Percentiles rank a stretch among this genome's conserved stretches.
Conservation (phyloP, 2,888 invertebrate species). For the Drosophila kambysellisi region DNA sequence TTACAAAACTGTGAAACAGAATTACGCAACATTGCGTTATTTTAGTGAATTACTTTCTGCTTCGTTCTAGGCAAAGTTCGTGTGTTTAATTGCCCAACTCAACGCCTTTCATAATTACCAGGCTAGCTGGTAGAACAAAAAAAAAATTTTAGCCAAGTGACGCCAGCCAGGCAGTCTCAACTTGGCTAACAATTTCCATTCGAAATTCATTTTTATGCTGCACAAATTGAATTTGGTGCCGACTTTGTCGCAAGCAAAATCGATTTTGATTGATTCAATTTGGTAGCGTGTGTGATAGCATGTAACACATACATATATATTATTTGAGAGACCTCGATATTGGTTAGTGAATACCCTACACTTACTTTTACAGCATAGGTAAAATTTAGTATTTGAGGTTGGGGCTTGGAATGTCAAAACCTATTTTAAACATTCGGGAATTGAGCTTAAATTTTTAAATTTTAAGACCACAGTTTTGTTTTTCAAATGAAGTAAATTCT, state of each 20-base stretch:
- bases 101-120: constrained; percentile 75
- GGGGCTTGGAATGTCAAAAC: too few relatives aligned
- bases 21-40: constrained; percentile 79
- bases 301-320: constrained; percentile 30
- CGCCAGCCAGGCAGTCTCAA: constrained; percentile 40
- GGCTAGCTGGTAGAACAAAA: neutral
- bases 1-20: constrained; percentile 83
- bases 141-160: constrained; percentile 34
- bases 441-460: neutral
- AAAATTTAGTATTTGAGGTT: neutral
- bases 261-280: constrained; percentile 84
- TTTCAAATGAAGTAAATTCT: neutral
- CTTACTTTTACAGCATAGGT: neutral
- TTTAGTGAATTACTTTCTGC: constrained; percentile 60
- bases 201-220: constrained; percentile 35
- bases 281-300: constrained; percentile 72
- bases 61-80: constrained; percentile 53
- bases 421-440: neutral
- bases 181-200: constrained; percentile 32
- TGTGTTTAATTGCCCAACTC: constrained; percentile 76
- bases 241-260: constrained; percentile 71
- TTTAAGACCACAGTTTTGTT: neutral
- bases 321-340: neutral
- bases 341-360: neutral
- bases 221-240: constrained; percentile 77